Base-by-base conservation (phyloP, 2,888 invertebrate genomes). In the Homarus gammarus region DNA sequence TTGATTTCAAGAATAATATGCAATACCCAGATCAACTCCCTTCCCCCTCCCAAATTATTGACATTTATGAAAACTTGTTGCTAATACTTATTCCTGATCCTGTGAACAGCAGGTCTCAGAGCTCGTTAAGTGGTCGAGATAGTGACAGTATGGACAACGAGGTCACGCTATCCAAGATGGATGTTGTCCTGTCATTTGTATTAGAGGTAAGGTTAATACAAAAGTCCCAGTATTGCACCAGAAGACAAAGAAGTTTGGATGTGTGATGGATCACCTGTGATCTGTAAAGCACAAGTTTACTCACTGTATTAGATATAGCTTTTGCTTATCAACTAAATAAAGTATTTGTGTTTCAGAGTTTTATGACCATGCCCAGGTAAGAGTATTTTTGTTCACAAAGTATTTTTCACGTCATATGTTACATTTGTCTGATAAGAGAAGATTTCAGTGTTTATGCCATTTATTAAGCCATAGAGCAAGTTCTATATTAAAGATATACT, bases 131-230 rank as follows among this genome's bases (percentile, higher is more conserved):
- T 92, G 97, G 98, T 95, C 95, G 98, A 94, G 99, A 99, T 94
- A 96, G 97, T 93, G 99, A 99, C 94, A 97, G 98, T 78, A 98
- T 98, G 86, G 99, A 99, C 94, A 97, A 97, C 93, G 99, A 99
- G 94, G 88, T 92, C 31, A 97, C 98, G 79, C 96, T 99, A 92
- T 98, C 99, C 92, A 99, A 99, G 96, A 96, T 98, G 95, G 99
- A 99, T 95, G 99, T 99, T 93, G 98, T 99, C 87, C 96, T 99
- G 93, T 98, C 98, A 92, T 99, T 99, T 95, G 98, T 98, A 94
- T 95, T 99, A 92, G 99, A 99, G 96, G 98, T 98, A 95, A 95
- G 94, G 90, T 10, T 38, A 36, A 73, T 31, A 56, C 10, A 36
- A 56, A 31, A 6, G 27, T 36, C 1, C 38, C 44, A 12, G 22